These are phyloP conservation scores for Plodia interpunctella DNA, from an alignment of 1,140 invertebrate species.

Conservation along the genomic window DNA sequence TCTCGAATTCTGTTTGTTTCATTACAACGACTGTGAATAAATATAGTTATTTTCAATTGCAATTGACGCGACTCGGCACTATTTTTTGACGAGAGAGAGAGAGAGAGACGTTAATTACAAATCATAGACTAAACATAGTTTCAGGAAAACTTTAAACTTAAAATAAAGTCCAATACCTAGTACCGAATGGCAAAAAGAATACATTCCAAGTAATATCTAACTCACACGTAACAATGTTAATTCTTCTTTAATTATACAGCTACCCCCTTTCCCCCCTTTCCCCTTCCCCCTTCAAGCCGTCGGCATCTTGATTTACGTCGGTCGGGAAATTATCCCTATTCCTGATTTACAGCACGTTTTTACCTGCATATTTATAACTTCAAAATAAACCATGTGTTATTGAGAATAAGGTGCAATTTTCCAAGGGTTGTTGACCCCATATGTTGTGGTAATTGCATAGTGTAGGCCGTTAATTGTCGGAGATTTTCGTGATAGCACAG, in stretches of 20 bases:
- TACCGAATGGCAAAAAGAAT: not conserved
- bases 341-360: conserved; percentile 51
- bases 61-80: no score
- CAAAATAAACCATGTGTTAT: conserved; percentile 11
- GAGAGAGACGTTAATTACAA: no score
- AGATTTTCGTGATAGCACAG: not conserved
- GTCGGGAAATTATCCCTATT: conserved; percentile 44
- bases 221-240: conserved; percentile 17
- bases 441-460: conserved; percentile 33
- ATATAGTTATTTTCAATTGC: no score
- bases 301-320: conserved; percentile 44
- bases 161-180: no score
- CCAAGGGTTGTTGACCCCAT: not conserved
- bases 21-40: no score
- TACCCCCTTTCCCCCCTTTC: conserved; percentile 10
- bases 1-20: no score
- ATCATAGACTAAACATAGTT: no score
- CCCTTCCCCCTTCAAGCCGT: conserved; percentile 16
- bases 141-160: no score
- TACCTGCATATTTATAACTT: conserved; percentile 37
- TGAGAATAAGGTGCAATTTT: conserved; percentile 15
- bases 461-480: not conserved
- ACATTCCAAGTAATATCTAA: not conserved
- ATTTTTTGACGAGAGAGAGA: no score
- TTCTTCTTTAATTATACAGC: conserved; percentile 41